Base-by-base conservation (phyloP, 2,797 vertebrate species). In the Etheostoma nigrum region DNA sequence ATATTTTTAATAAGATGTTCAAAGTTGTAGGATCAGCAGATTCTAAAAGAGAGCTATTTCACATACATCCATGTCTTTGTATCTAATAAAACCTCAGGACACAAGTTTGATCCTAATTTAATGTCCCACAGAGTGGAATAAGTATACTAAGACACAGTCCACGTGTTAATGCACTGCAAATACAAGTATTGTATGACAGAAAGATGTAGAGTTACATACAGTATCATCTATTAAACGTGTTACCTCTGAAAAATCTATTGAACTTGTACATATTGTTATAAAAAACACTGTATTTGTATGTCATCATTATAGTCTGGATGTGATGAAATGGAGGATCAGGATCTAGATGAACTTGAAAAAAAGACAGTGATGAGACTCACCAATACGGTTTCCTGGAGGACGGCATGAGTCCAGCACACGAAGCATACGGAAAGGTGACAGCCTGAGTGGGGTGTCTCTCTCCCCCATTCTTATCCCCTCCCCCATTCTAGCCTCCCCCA, bases 371-470 rank as follows among this genome's bases (percentile, higher is more conserved):
- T 58, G 36, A 77, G 16, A 94, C 94, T 95, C 90, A 95, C 94
- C 94, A 23, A 95, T 94, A 30, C 91, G 91, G 66, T 88, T 92
- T 68, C 93, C 93, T 4, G 91, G 89, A 65, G 93, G 89, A 62
- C 92, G 93, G 76, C 93, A 94, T 0, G 93, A 91, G 79, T 95
- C 94, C 74, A 95, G 86, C 80, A 94, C 88, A 54, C 92, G 89
- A 47, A 95, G 94, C 94, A 95, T 95, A 54, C 93, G 92, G 79
- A 95, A 94, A 33, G 94, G 94, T 25, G 94, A 95, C 57, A 93
- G 82, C 77, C 93, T 93, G 64, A 93, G 83, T 0, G 92, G 89
- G 74, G 83, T 23, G 30, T 92, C 92, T 74, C 94, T 85, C 54
- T 94, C 94, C 36, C 78, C 93, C 47, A 87, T 78, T 66, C 90